Evolutionary conservation across 1,140 invertebrate genomes (phyloP).

Genomic region (Apis laboriosa): DNA sequence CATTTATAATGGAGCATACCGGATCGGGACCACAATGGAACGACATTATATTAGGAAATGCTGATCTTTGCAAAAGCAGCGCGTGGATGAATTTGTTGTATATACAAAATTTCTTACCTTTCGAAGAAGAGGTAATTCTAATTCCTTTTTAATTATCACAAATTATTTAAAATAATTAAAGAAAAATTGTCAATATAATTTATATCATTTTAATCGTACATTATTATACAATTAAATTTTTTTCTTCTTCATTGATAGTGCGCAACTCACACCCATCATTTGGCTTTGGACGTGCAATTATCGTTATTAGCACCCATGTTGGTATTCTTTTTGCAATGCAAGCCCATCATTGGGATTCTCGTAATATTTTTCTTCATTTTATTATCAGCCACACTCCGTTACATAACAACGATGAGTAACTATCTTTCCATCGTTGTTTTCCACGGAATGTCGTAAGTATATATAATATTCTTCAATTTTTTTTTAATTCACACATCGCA

Average conservation of each 20-base stretch:
- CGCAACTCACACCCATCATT: slow-evolving; percentile 85
- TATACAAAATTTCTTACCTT: slow-evolving; percentile 87
- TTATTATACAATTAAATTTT: neutral
- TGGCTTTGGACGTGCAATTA: slow-evolving; percentile 92
- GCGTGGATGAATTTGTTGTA: slow-evolving; percentile 88
- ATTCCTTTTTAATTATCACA: too few relatives aligned
- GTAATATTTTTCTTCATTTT: slow-evolving; percentile 82
- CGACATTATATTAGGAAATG: slow-evolving; percentile 82
- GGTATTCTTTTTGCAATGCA: slow-evolving; percentile 84
- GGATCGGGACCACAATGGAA: slow-evolving; percentile 87
- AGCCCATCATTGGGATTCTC: slow-evolving; percentile 80
- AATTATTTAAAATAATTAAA: too few relatives aligned
- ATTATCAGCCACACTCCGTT: slow-evolving; percentile 84
- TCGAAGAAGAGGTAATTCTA: slow-evolving; percentile 85
- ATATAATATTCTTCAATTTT: neutral
- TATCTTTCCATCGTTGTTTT: slow-evolving; percentile 84
- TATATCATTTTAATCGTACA: neutral
- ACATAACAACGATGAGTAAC: slow-evolving; percentile 82
- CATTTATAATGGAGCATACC: slow-evolving; percentile 86
- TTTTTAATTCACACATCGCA: neutral
- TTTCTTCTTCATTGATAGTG: slow-evolving; percentile 81
- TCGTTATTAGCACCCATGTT: slow-evolving; percentile 87
- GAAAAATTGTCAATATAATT: neutral
- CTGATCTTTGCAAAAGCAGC: slow-evolving; percentile 84
- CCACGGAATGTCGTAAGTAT: slow-evolving; percentile 85